phyloP scores from a whole-genome alignment of 2,888 invertebrate species.

The Cantharis flavilabris region DNA sequence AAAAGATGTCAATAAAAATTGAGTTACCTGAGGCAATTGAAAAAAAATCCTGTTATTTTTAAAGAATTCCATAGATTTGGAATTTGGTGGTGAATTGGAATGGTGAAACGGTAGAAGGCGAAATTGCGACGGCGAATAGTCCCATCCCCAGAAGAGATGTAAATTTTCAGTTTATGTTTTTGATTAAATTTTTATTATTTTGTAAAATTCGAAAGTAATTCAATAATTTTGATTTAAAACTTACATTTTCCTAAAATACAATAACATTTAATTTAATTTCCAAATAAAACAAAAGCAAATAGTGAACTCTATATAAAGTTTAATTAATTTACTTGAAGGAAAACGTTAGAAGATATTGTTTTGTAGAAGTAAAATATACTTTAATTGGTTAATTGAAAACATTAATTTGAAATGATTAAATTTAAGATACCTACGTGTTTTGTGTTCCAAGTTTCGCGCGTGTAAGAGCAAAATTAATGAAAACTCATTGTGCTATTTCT shows the following conservation, averaged over 20 bases:
- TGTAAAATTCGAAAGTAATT: neutral
- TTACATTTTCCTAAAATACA: neutral
- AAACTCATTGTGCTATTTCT: neutral
- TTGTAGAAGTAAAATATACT: neutral
- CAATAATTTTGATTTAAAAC: neutral
- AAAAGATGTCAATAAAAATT: no score
- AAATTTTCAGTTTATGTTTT: no score
- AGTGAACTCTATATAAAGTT: neutral
- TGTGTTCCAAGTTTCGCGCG: neutral
- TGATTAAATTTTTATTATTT: no score
- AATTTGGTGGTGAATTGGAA: no score
- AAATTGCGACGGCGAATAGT: no score
- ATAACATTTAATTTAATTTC: neutral
- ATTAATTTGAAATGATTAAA: conserved; percentile 1
- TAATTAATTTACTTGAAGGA: neutral
- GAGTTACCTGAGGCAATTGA: no score
- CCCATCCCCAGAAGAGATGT: no score
- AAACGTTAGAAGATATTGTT: neutral
- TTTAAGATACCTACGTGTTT: neutral
- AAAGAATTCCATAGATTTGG: no score
- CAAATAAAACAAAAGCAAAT: neutral
- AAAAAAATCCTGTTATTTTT: no score
- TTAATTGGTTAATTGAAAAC: neutral
- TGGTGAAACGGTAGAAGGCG: no score
- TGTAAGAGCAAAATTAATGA: neutral